phyloP scores from a whole-genome alignment of 2,797 vertebrate genomes.

The Urophycis tenuis region DNA sequence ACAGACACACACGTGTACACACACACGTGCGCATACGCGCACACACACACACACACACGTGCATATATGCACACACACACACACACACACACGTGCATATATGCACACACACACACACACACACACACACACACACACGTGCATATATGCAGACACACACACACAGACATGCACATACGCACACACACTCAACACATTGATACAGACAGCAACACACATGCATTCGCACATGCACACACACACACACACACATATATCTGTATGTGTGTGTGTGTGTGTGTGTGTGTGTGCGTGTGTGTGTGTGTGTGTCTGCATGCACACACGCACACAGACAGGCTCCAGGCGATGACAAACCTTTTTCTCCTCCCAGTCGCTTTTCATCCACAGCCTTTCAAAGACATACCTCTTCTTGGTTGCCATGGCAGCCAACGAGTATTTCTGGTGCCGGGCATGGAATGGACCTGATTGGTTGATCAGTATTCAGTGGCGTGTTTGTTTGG shows the following conservation, averaged over 20 bases:
- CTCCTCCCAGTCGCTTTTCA: not conserved
- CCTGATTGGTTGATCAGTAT: constrained; percentile 66
- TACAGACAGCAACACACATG: not conserved
- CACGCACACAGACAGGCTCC: constrained; percentile 9
- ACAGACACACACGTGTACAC: not conserved
- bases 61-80: not conserved
- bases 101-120: not conserved
- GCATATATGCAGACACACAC: not conserved
- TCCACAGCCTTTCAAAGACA: constrained; percentile 25
- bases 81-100: not conserved
- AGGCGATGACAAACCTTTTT: constrained; percentile 1
- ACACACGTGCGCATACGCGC: not conserved
- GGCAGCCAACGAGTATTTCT: constrained; percentile 48
- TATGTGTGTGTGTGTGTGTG: too few species aligned
- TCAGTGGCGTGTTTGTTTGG: constrained; percentile 46
- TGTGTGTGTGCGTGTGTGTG: too few species aligned
- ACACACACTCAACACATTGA: not conserved
- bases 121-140: not conserved
- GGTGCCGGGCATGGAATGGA: constrained; percentile 49
- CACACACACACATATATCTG: not conserved
- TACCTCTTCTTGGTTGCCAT: constrained; percentile 56
- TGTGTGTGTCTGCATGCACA: too few species aligned
- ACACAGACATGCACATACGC: not conserved
- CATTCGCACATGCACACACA: not conserved
- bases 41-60: not conserved